These are phyloP conservation scores for Pogona vitticeps DNA, from an alignment of 2,113 vertebrate genomes.

Conservation along the genomic window DNA sequence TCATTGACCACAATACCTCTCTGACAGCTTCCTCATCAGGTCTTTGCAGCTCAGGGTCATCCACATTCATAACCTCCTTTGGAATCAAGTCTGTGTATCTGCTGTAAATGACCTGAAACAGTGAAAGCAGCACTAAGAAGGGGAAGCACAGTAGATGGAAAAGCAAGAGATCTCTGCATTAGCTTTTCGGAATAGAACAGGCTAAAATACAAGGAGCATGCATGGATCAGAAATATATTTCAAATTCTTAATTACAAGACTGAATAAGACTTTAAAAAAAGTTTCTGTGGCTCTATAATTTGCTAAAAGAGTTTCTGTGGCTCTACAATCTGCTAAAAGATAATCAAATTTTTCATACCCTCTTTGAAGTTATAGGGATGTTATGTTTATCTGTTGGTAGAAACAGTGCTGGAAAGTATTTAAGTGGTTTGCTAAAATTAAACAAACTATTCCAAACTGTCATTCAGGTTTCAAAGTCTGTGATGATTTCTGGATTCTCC, in stretches of 20 bases:
- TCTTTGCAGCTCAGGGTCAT: slow-evolving; percentile 89
- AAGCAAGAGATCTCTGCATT: slow-evolving; percentile 20
- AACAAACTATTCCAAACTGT: background rate
- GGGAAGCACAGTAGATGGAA: slow-evolving; percentile 26
- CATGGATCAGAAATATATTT: background rate
- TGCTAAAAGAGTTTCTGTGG: too few species aligned
- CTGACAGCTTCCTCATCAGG: slow-evolving; percentile 94
- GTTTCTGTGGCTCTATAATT: background rate
- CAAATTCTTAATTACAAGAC: background rate
- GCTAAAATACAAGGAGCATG: background rate
- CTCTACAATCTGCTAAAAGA: background rate
- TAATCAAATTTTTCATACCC: background rate
- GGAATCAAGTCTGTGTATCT: slow-evolving; percentile 97
- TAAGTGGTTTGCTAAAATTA: background rate
- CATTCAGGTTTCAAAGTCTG: slow-evolving; percentile 26
- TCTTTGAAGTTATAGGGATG: background rate
- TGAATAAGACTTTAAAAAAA: background rate
- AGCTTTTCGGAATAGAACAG: background rate
- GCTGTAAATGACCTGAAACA: slow-evolving; percentile 92
- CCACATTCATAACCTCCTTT: slow-evolving; percentile 93
- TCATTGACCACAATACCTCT: slow-evolving; percentile 80
- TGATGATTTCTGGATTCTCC: background rate
- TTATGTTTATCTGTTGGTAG: background rate
- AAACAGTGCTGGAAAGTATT: background rate
- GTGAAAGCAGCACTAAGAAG: slow-evolving; percentile 49